phyloP scores from a whole-genome alignment of 2,113 vertebrate genomes.

The Odocoileus hemionus region DNA sequence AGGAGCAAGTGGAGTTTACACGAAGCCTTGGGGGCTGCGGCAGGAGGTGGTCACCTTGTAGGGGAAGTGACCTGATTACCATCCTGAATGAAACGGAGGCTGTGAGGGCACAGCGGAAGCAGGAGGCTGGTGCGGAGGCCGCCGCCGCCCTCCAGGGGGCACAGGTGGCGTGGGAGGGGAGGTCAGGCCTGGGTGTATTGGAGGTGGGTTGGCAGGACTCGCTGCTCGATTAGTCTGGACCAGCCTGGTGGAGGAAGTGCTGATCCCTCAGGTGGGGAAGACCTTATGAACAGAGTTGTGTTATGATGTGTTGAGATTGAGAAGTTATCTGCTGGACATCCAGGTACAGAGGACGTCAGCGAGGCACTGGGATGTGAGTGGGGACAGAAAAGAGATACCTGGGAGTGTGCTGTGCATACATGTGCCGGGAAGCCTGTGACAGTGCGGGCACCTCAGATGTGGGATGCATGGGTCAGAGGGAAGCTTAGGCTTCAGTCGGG shows the following conservation, averaged over 20 bases:
- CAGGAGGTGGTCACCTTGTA: not conserved
- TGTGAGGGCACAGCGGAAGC: not conserved
- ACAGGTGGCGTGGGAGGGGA: not conserved
- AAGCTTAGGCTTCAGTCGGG: not conserved
- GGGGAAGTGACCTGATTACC: not conserved
- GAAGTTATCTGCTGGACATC: not conserved
- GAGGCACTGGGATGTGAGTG: not conserved
- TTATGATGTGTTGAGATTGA: not conserved
- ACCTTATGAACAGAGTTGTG: not conserved
- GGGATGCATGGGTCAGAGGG: not conserved
- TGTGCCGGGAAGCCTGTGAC: not conserved
- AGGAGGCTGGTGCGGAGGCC: rapidly evolving
- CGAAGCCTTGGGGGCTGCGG: not conserved
- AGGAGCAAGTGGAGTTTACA: not conserved
- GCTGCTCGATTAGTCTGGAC: not conserved
- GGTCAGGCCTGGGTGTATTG: not conserved
- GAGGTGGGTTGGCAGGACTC: not conserved
- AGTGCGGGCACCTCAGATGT: rapidly evolving
- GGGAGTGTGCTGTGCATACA: not conserved
- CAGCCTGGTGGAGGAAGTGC: not conserved
- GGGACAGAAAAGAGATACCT: not conserved
- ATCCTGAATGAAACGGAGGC: not conserved
- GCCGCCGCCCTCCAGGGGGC: not conserved
- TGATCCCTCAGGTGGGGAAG: not conserved
- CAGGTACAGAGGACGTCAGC: not conserved